These are phyloP conservation scores for Sclerurus mexicanus DNA, from an alignment of 2,113 vertebrate species.

Conservation along the genomic window DNA sequence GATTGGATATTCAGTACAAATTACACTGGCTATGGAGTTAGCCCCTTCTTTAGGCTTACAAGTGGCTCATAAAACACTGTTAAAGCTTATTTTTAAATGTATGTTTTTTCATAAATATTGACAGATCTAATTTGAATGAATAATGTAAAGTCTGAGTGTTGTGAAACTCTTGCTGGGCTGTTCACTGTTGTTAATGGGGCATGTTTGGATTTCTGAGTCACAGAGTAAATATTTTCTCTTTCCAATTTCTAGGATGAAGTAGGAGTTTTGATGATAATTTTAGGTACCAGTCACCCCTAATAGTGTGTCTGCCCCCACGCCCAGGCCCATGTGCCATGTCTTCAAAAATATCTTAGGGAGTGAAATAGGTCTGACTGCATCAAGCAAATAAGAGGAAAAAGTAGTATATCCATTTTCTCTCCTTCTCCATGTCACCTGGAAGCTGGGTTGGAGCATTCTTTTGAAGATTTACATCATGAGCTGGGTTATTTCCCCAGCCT, in stretches of 20 bases:
- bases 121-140: conserved; percentile 38
- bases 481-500: background rate
- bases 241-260: background rate
- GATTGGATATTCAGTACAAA: conserved; percentile 61
- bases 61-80: conserved; percentile 46
- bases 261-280: background rate
- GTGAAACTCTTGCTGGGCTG: conserved; percentile 32
- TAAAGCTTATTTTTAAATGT: conserved; percentile 46
- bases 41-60: conserved; percentile 42
- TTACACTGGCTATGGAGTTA: conserved; percentile 56
- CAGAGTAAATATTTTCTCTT: conserved; percentile 41
- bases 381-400: background rate
- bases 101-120: conserved; percentile 22
- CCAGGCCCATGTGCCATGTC: background rate
- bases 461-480: background rate
- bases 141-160: conserved; percentile 4
- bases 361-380: background rate
- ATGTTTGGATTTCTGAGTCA: conserved; percentile 50
- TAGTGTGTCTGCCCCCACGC: background rate
- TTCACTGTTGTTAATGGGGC: conserved; percentile 19
- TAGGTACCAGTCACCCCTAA: background rate
- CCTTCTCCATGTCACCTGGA: background rate
- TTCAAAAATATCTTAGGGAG: background rate
- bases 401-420: background rate
- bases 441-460: background rate